Evolutionary conservation across 1,140 invertebrate species (phyloP), one percentile per base, ranked within the genome.

Genomic region (Meloidogyne exigua): DNA sequence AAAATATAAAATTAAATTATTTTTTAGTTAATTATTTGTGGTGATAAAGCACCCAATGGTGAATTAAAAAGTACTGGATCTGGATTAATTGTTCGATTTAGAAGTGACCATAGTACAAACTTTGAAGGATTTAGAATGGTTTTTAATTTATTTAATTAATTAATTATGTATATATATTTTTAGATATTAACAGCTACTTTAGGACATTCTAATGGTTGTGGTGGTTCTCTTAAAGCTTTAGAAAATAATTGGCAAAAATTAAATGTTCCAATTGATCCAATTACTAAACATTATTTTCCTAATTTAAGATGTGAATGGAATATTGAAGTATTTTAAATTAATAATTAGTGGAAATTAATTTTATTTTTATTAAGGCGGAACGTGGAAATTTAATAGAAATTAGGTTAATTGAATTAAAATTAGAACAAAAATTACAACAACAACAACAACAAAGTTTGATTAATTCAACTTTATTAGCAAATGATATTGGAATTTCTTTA

Each of bases 151-250:
- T 28, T 4, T 23, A 4, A 13, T 64, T 36, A 5, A 15, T 28
- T 2, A 9, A n/a, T 23, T 9, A 57, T 39, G 25, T 13, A 18
- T 25, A 15, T 15, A 10, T n/a, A n/a, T 11, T 32, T 44, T 39
- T 23, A 73, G 72, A 28, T 73, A 10, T 18, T 73, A 32, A 73
- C 72, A 23, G 49, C 28, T 36, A 63, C 21, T 78, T 73, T 77
- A 83, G 85, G 85, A 1, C 82, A 78, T 25, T 42, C 68, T 15
- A 76, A 70, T 1, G 85, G 85, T 23, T 87, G 85, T 74, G 86
- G 85, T 62, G 85, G 85, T 42, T 66, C 76, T 12, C 42, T 87
- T 68, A 76, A 18, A 42, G 84, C 86, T 13, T 7, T 57, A n/a
- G 82, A 36, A 15, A 67, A 44, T 12, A 68, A 83, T 0, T 84